phyloP scores from a whole-genome alignment of 53 echinoderm and acorn worm species.

The Arbacia lixula region DNA sequence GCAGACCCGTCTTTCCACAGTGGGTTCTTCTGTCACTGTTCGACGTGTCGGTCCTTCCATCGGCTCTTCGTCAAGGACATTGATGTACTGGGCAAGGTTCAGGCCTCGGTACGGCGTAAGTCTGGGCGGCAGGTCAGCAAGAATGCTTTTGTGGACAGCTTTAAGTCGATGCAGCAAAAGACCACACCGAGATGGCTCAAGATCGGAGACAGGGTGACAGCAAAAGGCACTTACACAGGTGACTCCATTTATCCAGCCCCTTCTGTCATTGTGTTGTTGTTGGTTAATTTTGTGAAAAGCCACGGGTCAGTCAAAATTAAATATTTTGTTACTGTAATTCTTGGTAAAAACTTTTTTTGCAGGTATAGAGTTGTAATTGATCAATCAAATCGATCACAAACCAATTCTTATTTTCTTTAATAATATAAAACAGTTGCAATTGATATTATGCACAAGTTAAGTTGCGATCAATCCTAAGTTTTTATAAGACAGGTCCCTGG shows the following conservation, averaged over 20 bases:
- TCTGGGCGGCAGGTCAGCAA: background rate
- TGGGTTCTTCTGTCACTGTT: constrained; percentile 60
- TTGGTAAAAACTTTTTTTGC: too few species aligned
- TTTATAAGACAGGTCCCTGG: too few species aligned
- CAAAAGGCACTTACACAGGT: constrained; percentile 50
- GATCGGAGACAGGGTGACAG: constrained; percentile 58
- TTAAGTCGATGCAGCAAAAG: constrained; percentile 22
- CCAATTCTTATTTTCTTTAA: too few species aligned
- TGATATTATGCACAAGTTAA: too few species aligned
- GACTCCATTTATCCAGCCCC: too few species aligned
- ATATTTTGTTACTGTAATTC: too few species aligned
- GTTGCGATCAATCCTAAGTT: too few species aligned
- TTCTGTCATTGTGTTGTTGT: too few species aligned
- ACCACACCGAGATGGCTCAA: constrained; percentile 52
- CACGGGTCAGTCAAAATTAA: too few species aligned
- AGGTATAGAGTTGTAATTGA: too few species aligned
- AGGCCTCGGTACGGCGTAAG: background rate
- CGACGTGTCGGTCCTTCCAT: constrained; percentile 50
- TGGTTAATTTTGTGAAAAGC: background rate
- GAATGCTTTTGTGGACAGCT: constrained; percentile 32
- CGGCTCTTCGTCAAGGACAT: constrained; percentile 27
- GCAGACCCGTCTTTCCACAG: constrained; percentile 43
- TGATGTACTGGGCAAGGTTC: constrained; percentile 23
- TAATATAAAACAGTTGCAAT: too few species aligned
- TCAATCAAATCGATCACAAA: too few species aligned